Base-by-base conservation (phyloP, 2,113 vertebrate species). In the Noctilio leporinus region DNA sequence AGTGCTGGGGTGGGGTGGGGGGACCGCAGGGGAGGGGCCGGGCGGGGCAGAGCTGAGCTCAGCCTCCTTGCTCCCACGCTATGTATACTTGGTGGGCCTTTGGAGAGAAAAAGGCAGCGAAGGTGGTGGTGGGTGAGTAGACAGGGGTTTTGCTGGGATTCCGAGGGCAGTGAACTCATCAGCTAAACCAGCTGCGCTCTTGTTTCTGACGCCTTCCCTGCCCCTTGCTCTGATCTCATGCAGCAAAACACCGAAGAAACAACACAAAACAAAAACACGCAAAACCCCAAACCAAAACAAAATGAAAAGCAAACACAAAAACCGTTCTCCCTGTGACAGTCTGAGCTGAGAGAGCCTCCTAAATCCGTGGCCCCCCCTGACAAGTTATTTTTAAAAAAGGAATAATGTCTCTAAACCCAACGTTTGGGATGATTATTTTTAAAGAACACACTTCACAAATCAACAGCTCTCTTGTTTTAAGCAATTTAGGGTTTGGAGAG, bases 401-500 rank as follows among this genome's bases (percentile, higher is more conserved):
- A 95, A 92, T 92, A 77, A 80, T 55, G 69, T 92, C 87, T 92
- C 76, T 90, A 73, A 76, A 94, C 88, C 59, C 30, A 77, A 87
- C 83, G 85, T 89, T 95, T 85, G 76, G 33, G 87, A 78, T n/a
- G 64, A 43, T 88, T 94, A 91, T 86, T 87, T 86, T 38, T 67
- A 49, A 96, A 94, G 69, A 86, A 67, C 91, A 67, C 49, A 70
- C 6, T 45, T 35, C 16, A 78, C 87, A 64, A 88, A 95, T 96
- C 94, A 97, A 69, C 76, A 88, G 87, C 89, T 89, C 81, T 95
- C 89, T 97, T 95, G 89, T 97, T 96, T 93, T 62, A 86, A 93
- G 89, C 76, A 49, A 62, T 70, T 73, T 76, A 38, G 30, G n/a
- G 20, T 81, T 94, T 72, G 70, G 86, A 89, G 89, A 94, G 70